Conservation (phyloP, 2,797 vertebrate genomes). For the Anguilla pacifica region DNA sequence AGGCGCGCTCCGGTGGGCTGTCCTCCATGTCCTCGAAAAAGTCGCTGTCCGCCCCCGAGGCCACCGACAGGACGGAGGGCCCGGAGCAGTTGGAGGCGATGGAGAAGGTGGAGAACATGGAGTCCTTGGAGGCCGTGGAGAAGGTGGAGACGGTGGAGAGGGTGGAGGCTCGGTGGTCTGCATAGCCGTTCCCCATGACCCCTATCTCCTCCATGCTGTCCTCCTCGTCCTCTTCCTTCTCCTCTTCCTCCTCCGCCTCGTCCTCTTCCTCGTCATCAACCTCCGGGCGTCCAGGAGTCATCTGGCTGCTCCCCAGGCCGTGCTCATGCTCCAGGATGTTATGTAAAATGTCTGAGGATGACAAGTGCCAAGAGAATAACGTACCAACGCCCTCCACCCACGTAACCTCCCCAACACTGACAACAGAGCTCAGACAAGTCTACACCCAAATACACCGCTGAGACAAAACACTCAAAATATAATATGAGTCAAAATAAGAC, state of each 20-base stretch:
- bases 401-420: neutral
- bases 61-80: slow-evolving; percentile 80
- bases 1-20: slow-evolving; percentile 47
- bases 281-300: slow-evolving; percentile 47
- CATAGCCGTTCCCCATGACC: slow-evolving; percentile 56
- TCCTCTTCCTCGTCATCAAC: slow-evolving; percentile 60
- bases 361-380: slow-evolving; percentile 1
- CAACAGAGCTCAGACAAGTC: neutral
- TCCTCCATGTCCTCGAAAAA: slow-evolving; percentile 85
- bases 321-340: slow-evolving; percentile 82
- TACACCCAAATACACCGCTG: neutral
- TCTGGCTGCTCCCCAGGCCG: slow-evolving; percentile 50
- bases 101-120: slow-evolving; percentile 79
- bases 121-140: slow-evolving; percentile 74
- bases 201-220: slow-evolving; percentile 61
- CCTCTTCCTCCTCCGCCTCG: slow-evolving; percentile 44
- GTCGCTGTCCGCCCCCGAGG: slow-evolving; percentile 88
- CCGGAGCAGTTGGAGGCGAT: slow-evolving; percentile 73
- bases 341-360: slow-evolving; percentile 80
- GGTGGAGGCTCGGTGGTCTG: slow-evolving; percentile 76
- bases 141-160: slow-evolving; percentile 79
- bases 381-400: neutral
- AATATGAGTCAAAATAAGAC: no score
- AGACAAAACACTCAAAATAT: neutral
- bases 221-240: slow-evolving; percentile 58